Base-by-base conservation (phyloP, 2,797 vertebrate species). In the Mionectes olivaceus region DNA sequence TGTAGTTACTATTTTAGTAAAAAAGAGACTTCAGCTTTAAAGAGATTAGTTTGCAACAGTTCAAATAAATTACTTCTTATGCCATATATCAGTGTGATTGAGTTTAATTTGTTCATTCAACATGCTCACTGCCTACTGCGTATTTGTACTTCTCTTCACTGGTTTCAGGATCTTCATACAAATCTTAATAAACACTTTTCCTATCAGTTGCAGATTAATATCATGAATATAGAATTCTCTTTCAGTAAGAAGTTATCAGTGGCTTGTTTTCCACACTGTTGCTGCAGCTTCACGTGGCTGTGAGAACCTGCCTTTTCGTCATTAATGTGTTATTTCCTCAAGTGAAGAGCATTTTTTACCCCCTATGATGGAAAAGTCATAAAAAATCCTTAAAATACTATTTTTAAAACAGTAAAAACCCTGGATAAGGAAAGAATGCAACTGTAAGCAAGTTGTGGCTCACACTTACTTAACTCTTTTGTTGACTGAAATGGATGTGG, bases 61-160 rank as follows among this genome's bases (percentile, higher is more conserved):
- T 89, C 79, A 88, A 83, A 81, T 47, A 94, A 77, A 88, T 83
- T 30, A 44, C 44, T 90, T 32, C 37, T 85, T 39, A 50, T 70
- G 76, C 35, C 33, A 15, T 71, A 1, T 82, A 74, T 74, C 56
- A 39, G 0, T 69, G 59, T 73, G 77, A 63, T 89, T 93, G 74
- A 70, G 50, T 65, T 86, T 69, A 76, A 24, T 87, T 92, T 90
- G 59, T 71, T 32, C 19, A 18, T 91, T 78, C 70, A 86, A 39
- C 32, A 23, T 43, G 7, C 74, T 84, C 50, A 16, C 21, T 63
- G 78, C 65, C 68, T 95, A 59, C 65, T 70, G 50, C 55, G 21
- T 80, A 61, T 88, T 96, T 93, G 16, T 64, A 61, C 83, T 65
- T 85, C 47, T 86, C 16, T 68, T 95, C 30, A 14, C 69, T 65